Base-by-base conservation (phyloP, 2,888 invertebrate genomes). In the Brachypalpus laphriformis region DNA sequence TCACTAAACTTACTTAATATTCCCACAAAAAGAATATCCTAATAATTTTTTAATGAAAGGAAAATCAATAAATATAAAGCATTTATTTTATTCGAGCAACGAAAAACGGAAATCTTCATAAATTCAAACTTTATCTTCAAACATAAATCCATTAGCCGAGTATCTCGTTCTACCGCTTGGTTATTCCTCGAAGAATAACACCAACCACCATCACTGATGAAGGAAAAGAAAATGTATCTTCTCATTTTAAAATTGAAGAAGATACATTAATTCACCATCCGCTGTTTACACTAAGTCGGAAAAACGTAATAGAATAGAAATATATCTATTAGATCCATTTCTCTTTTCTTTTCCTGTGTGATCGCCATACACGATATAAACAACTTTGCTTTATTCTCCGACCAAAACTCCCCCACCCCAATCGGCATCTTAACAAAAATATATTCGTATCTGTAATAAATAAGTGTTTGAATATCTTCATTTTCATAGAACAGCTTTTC, bases 401-500 rank as follows among this genome's bases (percentile, higher is more conserved):
- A 18, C 9, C 25, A 14, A 20, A 51, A 28, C n/a, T 8, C 5
- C 11, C 28, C 49, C 9, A 5, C 8, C 22, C 34, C 42, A 11
- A 11, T 25, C n/a, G 22, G 31, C 57, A 82, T 59, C 40, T 65
- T 49, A 78, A 72, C 70, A 82, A 54, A 77, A 82, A 82, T 78
- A 66, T 66, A 81, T 75, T 75, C 65, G 81, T 70, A 85, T 75
- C 63, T 70, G 70, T 75, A 83, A 83, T 83, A 83, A 83, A 83
- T 83, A 83, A 80, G 75, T 56, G 63, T 75, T 81, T 59, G 75
- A 71, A 76, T 81, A 85, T 57, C 72, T 80, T 80, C 47, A 85
- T 57, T 61, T 80, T 80, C 47, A 40, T 59, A 28, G 68, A 47
- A 34, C 14, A 14, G 66, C 40, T 40, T 25, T 56, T 66, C 56